Evolutionary conservation across 2,797 vertebrate genomes (phyloP).

Genomic region (Cuniculus paca): DNA sequence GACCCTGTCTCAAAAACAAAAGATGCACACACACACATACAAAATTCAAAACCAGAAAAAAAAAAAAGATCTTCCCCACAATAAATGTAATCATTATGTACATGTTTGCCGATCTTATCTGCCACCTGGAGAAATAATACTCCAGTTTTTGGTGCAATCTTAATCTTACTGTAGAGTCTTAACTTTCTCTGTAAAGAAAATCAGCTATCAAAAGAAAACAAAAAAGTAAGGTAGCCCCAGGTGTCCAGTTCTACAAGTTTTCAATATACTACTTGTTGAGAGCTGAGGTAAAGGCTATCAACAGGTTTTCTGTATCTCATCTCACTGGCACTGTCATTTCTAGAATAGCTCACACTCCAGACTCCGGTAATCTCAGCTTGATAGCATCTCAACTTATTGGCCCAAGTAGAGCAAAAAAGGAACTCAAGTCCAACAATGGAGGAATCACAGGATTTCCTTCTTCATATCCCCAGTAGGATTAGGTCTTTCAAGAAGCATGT

Average conservation of each 20-base stretch:
- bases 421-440: conserved; percentile 43
- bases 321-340: conserved; percentile 2
- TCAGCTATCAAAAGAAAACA: conserved; percentile 86
- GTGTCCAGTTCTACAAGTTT: conserved; percentile 24
- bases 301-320: conserved; percentile 40
- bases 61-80: background rate
- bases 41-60: background rate
- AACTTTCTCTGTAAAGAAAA: conserved; percentile 86
- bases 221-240: background rate
- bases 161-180: background rate
- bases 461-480: background rate
- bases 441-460: conserved; percentile 58
- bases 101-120: too few relatives aligned
- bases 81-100: background rate
- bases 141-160: conserved; percentile 87
- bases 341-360: background rate
- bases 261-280: background rate
- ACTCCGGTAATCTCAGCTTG: background rate
- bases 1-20: background rate
- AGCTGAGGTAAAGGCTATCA: background rate
- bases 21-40: too few relatives aligned
- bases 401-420: conserved; percentile 16
- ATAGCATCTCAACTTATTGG: background rate
- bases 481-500: background rate
- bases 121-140: conserved; percentile 82